Percentiles rank a stretch among this genome's conserved stretches.
These are phyloP conservation scores for Gymnopithys bicolor DNA, from an alignment of 2,797 vertebrate genomes.

Conservation along the genomic window DNA sequence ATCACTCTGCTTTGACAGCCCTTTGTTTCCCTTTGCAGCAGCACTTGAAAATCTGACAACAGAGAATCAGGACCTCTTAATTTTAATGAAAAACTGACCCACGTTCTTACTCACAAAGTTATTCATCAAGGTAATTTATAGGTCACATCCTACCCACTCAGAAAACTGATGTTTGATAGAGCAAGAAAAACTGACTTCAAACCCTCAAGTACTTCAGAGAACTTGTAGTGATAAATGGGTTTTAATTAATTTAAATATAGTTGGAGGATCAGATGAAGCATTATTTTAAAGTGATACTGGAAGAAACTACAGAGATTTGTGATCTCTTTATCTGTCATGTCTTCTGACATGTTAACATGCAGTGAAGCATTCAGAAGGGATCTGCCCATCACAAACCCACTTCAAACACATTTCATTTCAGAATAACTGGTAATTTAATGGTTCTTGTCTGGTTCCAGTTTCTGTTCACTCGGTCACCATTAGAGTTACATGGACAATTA, in stretches of 20 bases:
- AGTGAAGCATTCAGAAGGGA: neutral
- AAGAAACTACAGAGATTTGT: neutral
- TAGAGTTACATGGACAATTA: neutral
- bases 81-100: slow-evolving; percentile 63
- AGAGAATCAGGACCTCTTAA: slow-evolving; percentile 23
- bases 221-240: slow-evolving; percentile 46
- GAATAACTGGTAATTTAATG: neutral
- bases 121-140: slow-evolving; percentile 53
- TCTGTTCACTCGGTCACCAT: neutral
- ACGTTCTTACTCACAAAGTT: slow-evolving; percentile 27
- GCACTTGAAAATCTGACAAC: slow-evolving; percentile 23
- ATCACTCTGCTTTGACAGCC: slow-evolving; percentile 17
- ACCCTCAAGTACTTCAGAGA: slow-evolving; percentile 39
- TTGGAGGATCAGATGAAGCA: slow-evolving; percentile 23
- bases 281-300: slow-evolving; percentile 33
- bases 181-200: neutral
- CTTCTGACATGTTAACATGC: neutral
- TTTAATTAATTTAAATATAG: slow-evolving; percentile 64
- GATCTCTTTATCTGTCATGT: neutral
- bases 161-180: neutral
- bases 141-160: slow-evolving; percentile 27
- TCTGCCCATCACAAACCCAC: neutral
- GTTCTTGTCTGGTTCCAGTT: neutral
- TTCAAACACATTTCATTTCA: neutral
- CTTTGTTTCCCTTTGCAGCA: slow-evolving; percentile 13